Evolutionary conservation across 2,113 vertebrate genomes (phyloP), one percentile per base, ranked within the genome.

Genomic region (Vulpes lagopus): DNA sequence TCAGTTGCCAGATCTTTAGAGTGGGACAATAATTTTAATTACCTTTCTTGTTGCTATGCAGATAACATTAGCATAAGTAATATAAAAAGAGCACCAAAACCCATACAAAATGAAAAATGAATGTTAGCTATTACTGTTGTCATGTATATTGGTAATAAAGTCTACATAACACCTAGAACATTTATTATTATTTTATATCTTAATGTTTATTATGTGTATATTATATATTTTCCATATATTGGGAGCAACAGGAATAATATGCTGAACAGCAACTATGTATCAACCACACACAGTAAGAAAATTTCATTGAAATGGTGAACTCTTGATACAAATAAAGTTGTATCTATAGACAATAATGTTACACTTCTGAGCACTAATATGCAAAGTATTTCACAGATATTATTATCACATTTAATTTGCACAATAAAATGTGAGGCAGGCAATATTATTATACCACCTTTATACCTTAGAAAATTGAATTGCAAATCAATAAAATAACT

Each of bases 401-500:
- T 82, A 71, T 49, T 73, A 92, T 53, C 16, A 78, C 32, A 89
- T 49, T 83, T 78, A 89, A 81, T 38, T 69, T 84, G 49, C 8
- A 87, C 38, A 91, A 80, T 91, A 53, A 83, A 74, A 64, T 91
- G 20, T 73, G 51, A 91, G 64, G 8, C 49, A 87, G 35, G 14
- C 25, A 43, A 11, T 84, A 35, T 67, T 80, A 80, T 60, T 51
- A 78, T 88, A n/a, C 11, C 12, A 88, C 6, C 38, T 83, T 84
- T 80, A 83, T 43, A 95, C 3, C 32, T 57, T 43, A 43, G 30
- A 35, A 80, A 76, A 12, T 79, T 88, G 76, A 96, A 96, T 67
- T 90, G 16, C 15, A 76, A 71, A 88, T 88, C 71, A 92, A 65
- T 97, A 86, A 90, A 93, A 49, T 43, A 64, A 96, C 60, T 65